phyloP scores from a whole-genome alignment of 2,888 invertebrate species.

The Agapostemon virescens region DNA sequence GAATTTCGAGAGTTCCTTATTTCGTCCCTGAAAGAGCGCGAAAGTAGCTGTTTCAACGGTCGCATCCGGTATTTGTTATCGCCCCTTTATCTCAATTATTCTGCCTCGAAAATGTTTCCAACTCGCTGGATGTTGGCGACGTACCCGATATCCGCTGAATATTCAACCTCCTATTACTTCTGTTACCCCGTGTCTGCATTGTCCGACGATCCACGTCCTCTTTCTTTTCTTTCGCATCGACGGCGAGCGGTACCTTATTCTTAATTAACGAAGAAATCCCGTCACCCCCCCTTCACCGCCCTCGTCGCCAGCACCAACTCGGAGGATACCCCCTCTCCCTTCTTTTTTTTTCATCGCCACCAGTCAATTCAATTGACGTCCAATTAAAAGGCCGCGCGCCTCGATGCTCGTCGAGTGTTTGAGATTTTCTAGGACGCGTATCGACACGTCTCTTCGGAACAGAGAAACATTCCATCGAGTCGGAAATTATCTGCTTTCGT shows the following conservation, averaged over 20 bases:
- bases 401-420: neutral
- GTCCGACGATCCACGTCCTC: conserved; percentile 12
- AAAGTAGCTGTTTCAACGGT: conserved; percentile 48
- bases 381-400: neutral
- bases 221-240: neutral
- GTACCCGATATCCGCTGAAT: neutral
- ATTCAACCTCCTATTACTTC: conserved; percentile 19
- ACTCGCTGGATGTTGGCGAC: neutral
- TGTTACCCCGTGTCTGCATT: conserved; percentile 23
- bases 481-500: too few relatives aligned
- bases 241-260: neutral
- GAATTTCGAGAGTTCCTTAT: conserved; percentile 64
- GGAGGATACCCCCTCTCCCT: neutral
- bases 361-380: conserved; percentile 1
- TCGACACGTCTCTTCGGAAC: neutral
- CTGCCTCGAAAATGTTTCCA: conserved; percentile 26
- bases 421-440: neutral
- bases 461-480: neutral
- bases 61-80: conserved; percentile 57
- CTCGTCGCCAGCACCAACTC: neutral
- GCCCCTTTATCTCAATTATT: conserved; percentile 59
- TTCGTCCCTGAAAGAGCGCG: conserved; percentile 62
- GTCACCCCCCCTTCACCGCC: neutral
- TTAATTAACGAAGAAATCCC: conserved; percentile 14
- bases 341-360: neutral